These are phyloP conservation scores for Pachliopta kotzebuea DNA, from an alignment of 2,888 invertebrate genomes.

Conservation along the genomic window DNA sequence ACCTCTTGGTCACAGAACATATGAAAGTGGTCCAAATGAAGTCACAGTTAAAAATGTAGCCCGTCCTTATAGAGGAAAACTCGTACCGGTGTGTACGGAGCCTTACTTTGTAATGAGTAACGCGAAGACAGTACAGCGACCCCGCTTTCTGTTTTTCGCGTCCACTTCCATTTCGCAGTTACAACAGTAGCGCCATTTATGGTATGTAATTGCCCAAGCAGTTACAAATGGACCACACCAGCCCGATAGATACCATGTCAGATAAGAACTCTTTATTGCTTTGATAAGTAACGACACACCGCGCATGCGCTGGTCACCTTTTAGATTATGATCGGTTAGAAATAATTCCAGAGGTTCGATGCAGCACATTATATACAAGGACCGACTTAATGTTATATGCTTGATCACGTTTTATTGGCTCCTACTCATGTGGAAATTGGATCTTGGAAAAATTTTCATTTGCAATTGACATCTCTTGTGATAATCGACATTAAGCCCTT, in stretches of 20 bases:
- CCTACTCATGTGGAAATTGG: not conserved
- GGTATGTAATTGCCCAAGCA: conserved; percentile 36
- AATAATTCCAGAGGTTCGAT: conserved; percentile 3
- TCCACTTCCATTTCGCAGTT: conserved; percentile 29
- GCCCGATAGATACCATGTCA: conserved; percentile 1
- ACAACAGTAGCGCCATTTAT: conserved; percentile 31
- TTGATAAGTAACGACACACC: conserved; percentile 19
- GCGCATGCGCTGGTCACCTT: conserved; percentile 7
- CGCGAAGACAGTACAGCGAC: conserved; percentile 34
- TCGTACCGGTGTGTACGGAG: conserved; percentile 28
- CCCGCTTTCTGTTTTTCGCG: conserved; percentile 39
- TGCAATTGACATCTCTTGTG: not conserved
- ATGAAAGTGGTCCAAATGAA: too few species aligned
- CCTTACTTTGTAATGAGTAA: conserved; percentile 38
- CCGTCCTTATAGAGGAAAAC: conserved; percentile 14
- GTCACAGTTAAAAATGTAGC: too few species aligned
- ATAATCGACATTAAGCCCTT: too few species aligned
- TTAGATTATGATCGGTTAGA: conserved; percentile 5
- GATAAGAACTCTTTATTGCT: conserved; percentile 17
- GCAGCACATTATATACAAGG: not conserved
- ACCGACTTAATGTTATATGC: not conserved
- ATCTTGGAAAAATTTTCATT: not conserved
- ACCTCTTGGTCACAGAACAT: too few species aligned
- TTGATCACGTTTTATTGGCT: not conserved
- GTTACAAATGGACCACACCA: conserved; percentile 26